Evolutionary conservation across 2,797 vertebrate genomes (phyloP).

Genomic region (Octomys mimax): DNA sequence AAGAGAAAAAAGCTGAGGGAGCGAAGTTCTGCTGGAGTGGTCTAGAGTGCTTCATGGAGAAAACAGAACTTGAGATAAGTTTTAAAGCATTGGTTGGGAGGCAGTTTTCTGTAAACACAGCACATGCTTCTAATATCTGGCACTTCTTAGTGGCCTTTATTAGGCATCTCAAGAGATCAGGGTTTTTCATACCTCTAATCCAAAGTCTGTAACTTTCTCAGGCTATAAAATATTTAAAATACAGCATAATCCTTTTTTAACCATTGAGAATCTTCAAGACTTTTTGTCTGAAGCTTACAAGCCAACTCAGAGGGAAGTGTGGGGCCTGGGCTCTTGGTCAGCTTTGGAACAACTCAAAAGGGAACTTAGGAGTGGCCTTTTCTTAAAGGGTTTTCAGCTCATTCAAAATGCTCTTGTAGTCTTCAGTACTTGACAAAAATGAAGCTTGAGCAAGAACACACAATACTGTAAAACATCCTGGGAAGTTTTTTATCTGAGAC

Average conservation of each 20-base stretch:
- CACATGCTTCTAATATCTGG: background rate
- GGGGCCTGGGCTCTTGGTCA: background rate
- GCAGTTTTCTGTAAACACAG: conserved; percentile 19
- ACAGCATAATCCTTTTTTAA: background rate
- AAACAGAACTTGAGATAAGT: background rate
- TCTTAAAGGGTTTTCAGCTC: conserved; percentile 50
- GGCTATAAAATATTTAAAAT: background rate
- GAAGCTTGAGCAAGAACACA: background rate
- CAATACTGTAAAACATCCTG: background rate
- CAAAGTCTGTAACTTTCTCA: background rate
- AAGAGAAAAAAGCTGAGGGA: background rate
- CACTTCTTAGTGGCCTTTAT: background rate
- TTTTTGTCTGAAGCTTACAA: conserved; percentile 37
- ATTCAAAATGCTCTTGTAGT: conserved; percentile 56
- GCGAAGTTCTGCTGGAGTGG: background rate
- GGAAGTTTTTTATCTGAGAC: background rate
- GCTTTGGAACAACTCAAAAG: background rate
- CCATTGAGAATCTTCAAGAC: conserved; percentile 13
- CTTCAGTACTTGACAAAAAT: conserved; percentile 36
- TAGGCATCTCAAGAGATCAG: background rate
- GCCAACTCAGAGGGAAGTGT: conserved; percentile 25
- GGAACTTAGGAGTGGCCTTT: background rate
- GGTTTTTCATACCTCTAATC: background rate
- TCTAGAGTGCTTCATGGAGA: background rate
- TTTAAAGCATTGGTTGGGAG: background rate